Evolutionary conservation across 2,797 vertebrate species (phyloP).

Genomic region (Microctenopoma steveboyesi): DNA sequence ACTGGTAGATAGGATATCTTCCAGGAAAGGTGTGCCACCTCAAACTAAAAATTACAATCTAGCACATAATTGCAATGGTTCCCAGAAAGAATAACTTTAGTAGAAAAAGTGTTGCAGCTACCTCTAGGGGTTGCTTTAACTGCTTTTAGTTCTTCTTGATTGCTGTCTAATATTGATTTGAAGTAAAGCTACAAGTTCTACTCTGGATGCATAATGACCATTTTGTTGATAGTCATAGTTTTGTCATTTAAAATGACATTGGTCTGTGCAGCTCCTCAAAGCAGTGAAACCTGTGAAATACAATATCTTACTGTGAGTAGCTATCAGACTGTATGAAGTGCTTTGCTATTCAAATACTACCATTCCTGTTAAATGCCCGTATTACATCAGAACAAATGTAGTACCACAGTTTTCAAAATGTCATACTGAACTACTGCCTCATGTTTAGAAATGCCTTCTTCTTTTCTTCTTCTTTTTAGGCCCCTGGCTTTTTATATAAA

Average conservation of each 20-base stretch:
- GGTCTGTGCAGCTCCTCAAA: constrained; percentile 24
- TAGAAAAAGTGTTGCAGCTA: neutral
- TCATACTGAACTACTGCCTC: neutral
- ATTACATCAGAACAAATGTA: constrained; percentile 33
- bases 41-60: neutral
- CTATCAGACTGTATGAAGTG: neutral
- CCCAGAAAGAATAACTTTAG: neutral
- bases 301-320: constrained; percentile 11
- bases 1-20: neutral
- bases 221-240: constrained; percentile 33
- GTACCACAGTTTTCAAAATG: constrained; percentile 1
- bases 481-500: constrained; percentile 32
- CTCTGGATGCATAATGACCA: neutral
- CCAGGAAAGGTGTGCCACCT: neutral
- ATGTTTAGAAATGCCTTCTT: constrained; percentile 30
- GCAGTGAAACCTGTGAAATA: constrained; percentile 6
- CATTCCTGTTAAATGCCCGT: constrained; percentile 5
- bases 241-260: constrained; percentile 22
- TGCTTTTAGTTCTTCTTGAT: neutral
- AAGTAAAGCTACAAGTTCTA: neutral
- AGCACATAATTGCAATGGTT: neutral
- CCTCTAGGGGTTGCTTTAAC: neutral
- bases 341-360: constrained; percentile 15
- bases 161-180: neutral
- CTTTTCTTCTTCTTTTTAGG: constrained; percentile 4